These are phyloP conservation scores for Onychorhynchus coronatus DNA, from an alignment of 2,113 vertebrate genomes.

Conservation along the genomic window DNA sequence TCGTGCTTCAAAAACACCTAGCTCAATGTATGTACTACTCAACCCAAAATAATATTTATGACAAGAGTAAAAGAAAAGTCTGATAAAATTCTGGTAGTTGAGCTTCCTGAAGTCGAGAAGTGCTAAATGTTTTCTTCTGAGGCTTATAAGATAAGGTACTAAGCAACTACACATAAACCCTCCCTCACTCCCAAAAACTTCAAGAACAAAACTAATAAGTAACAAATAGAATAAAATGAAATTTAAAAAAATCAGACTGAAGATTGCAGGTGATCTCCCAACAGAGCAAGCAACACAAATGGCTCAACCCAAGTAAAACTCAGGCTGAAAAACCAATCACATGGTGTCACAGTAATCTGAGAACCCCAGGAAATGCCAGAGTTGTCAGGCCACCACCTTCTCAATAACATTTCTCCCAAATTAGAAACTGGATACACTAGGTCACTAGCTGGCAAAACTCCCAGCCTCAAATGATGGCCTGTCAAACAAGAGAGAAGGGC, in stretches of 20 bases:
- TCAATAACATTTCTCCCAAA: conserved; percentile 7
- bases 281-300: neutral
- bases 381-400: conserved; percentile 18
- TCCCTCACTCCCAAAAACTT: neutral
- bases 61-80: neutral
- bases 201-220: neutral
- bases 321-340: neutral
- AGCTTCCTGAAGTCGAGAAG: neutral
- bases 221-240: neutral
- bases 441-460: conserved; percentile 36
- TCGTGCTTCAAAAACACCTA: neutral
- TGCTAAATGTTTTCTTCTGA: neutral
- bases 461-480: neutral
- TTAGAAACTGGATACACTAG: conserved; percentile 44
- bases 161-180: neutral
- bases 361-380: conserved; percentile 42
- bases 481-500: neutral
- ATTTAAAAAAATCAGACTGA: neutral
- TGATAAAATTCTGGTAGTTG: neutral
- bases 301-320: neutral
- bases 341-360: neutral
- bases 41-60: neutral
- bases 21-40: neutral
- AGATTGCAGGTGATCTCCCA: neutral
- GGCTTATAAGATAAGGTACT: neutral